Evolutionary conservation across 2,113 vertebrate species (phyloP).

Genomic region (Orcinus orca): DNA sequence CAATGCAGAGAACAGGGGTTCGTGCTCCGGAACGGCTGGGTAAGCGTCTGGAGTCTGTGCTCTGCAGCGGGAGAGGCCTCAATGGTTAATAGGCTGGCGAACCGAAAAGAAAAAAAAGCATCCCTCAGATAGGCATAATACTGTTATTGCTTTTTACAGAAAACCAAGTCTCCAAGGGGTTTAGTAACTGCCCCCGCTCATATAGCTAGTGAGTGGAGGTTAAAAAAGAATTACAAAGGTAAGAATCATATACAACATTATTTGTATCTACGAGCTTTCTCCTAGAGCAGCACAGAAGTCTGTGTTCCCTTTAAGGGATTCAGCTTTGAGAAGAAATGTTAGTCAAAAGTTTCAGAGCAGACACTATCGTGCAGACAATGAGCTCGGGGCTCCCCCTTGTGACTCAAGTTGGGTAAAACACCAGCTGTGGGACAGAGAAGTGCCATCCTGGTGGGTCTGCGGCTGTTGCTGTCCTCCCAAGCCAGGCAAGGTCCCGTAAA

Average conservation of each 20-base stretch:
- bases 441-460: too few relatives aligned
- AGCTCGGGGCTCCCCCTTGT: neutral
- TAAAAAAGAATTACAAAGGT: neutral
- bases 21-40: too few relatives aligned
- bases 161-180: neutral
- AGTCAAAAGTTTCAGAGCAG: neutral
- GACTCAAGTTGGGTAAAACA: neutral
- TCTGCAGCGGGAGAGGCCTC: too few relatives aligned
- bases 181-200: neutral
- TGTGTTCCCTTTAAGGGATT: neutral
- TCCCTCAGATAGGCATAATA: neutral
- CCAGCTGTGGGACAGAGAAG: neutral
- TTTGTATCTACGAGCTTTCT: neutral
- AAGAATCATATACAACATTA: neutral
- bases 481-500: neutral
- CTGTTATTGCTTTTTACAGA: neutral
- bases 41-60: fast-evolving
- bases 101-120: too few relatives aligned
- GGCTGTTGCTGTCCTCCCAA: neutral
- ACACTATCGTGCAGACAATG: neutral
- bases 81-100: too few relatives aligned
- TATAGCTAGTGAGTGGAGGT: neutral
- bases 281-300: neutral
- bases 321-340: neutral
- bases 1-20: too few relatives aligned